Evolutionary conservation across 2,888 invertebrate species (phyloP).

Genomic region (Vanessa cardui): DNA sequence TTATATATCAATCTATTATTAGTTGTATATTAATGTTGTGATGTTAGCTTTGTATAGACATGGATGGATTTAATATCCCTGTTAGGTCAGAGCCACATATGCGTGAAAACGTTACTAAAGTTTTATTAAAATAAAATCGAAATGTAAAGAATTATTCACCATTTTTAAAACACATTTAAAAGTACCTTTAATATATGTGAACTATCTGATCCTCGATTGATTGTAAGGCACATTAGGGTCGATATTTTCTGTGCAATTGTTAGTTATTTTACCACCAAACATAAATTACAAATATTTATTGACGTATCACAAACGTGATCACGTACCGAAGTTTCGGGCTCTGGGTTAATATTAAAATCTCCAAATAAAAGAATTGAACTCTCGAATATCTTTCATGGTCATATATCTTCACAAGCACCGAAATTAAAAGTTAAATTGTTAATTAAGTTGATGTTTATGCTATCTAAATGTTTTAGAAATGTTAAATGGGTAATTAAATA

Average conservation of each 20-base stretch:
- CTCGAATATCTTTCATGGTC: no score
- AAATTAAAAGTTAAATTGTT: neutral
- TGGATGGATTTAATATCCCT: neutral
- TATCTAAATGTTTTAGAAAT: slow-evolving; percentile 12
- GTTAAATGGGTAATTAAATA: slow-evolving; percentile 12
- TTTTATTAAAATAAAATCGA: neutral
- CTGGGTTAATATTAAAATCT: no score
- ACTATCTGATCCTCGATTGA: no score
- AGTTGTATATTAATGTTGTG: slow-evolving; percentile 11
- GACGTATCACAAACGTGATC: no score
- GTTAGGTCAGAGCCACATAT: neutral
- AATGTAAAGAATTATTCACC: neutral
- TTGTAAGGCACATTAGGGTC: no score
- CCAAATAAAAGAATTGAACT: no score
- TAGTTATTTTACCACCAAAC: no score
- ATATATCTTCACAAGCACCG: neutral
- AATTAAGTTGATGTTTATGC: slow-evolving; percentile 9
- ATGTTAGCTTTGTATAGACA: slow-evolving; percentile 2
- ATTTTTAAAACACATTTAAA: neutral
- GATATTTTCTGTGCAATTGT: no score
- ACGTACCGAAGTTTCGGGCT: no score
- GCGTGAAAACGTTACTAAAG: neutral
- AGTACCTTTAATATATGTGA: no score
- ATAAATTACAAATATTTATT: no score
- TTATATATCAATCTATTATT: slow-evolving; percentile 8